phyloP scores from a whole-genome alignment of 2,113 vertebrate genomes.

The Spheniscus mendiculus region DNA sequence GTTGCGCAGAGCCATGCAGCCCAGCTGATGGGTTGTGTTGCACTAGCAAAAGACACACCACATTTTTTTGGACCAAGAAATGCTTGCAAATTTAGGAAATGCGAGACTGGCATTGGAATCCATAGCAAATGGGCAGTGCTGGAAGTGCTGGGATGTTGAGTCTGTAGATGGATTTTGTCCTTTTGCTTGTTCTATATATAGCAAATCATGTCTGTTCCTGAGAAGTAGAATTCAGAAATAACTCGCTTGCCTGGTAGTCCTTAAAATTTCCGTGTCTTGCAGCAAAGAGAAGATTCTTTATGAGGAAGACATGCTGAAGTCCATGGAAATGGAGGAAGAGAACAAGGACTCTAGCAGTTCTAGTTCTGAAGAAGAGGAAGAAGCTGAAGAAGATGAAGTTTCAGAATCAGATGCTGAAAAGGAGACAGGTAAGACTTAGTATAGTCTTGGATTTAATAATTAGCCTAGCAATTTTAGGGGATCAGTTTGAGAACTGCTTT shows the following conservation, averaged over 20 bases:
- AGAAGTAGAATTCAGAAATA: not conserved
- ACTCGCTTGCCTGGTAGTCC: not conserved
- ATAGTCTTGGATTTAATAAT: not conserved
- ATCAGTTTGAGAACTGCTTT: not conserved
- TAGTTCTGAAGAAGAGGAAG: constrained; percentile 79
- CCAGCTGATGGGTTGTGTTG: not conserved
- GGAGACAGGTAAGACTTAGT: constrained; percentile 69
- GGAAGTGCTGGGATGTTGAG: not conserved
- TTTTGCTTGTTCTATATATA: not conserved
- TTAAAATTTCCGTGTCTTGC: not conserved
- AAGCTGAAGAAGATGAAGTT: constrained; percentile 78
- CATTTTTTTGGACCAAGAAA: not conserved
- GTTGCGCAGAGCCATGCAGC: not conserved
- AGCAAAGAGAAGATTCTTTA: constrained; percentile 82
- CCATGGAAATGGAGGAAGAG: constrained; percentile 71
- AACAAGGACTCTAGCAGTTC: constrained; percentile 78
- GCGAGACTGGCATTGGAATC: not conserved
- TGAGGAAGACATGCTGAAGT: constrained; percentile 73
- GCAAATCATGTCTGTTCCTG: not conserved
- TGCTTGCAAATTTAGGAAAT: not conserved
- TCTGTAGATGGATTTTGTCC: not conserved
- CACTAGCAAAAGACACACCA: not conserved
- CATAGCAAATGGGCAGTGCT: not conserved
- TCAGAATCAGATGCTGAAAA: constrained; percentile 80
- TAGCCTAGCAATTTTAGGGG: not conserved